Base-by-base conservation (phyloP, 2,888 invertebrate genomes). In the Loripinus fragilis region DNA sequence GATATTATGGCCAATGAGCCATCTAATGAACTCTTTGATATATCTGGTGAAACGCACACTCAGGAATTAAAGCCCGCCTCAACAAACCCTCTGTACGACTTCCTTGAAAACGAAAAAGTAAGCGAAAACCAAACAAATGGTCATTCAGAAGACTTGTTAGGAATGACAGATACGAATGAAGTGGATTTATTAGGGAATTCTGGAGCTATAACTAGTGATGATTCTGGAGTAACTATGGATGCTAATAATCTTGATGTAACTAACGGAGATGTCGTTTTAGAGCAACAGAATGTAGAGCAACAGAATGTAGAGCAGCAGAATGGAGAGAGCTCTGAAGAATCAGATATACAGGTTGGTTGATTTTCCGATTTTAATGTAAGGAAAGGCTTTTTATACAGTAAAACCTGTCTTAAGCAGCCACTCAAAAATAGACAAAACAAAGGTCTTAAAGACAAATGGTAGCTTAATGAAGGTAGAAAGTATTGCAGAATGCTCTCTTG, bases 1-100 rank as follows among this genome's bases (percentile, higher is more conserved):
- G 83, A 79, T 33, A 42, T 67, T 33, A 83, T 82, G 82, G 71
- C 76, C 15, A 78, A 74, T 52, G 83, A 84, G 28, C 55, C 79
- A 28, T 45, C 67, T 64, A 80, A 83, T 70, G 80, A 77, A 8
- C 48, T 86, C 17, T 80, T 78, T 38, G 86, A 86, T 28, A 48
- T 83, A 25, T 70, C 71, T 38, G 67, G 50, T 64, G 81, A 82
- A 60, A 48, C 70, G 55, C 33, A 60, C 3, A 67, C 17, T n/a
- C 65, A 72, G 45, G 78, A 85, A 30, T 66, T 72, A 20, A 82
- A 84, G 33, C 71, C 83, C 0, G 74, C 78, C 25, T 78, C 85
- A 3, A 64, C 81, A 17, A 87, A 87, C 71, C 85, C 86, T 20
- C 69, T 87, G 30, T 86, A 88, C 64, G 89, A 88, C 72, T 81